phyloP scores from a whole-genome alignment of 1,140 invertebrate genomes.

The Tribolium castaneum region DNA sequence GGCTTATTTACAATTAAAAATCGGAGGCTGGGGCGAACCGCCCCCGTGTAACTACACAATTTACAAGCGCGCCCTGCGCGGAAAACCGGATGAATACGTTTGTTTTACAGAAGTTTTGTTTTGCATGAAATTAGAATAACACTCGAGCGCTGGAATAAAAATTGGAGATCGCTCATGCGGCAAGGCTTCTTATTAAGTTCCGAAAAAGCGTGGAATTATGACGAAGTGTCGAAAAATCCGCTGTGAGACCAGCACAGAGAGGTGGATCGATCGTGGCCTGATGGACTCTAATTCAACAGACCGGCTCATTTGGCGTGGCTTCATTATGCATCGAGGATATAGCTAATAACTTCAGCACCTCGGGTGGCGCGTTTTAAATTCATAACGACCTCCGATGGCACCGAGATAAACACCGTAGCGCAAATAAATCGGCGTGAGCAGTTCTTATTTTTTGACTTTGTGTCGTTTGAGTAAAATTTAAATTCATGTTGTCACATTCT shows the following conservation, averaged over 20 bases:
- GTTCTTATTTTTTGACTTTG: neutral
- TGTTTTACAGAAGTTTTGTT: slow-evolving; percentile 32
- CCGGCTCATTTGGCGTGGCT: neutral
- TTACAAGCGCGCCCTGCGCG: slow-evolving; percentile 26
- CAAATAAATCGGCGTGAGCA: neutral
- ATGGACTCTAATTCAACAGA: neutral
- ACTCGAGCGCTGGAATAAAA: neutral
- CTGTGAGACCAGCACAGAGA: neutral
- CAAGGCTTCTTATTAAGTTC: neutral
- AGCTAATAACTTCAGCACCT: neutral
- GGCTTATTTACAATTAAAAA: slow-evolving; percentile 14
- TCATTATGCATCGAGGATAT: neutral
- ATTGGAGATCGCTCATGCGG: neutral
- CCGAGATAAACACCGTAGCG: neutral
- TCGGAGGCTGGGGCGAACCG: neutral
- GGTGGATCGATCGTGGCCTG: neutral
- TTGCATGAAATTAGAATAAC: slow-evolving; percentile 30
- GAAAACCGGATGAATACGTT: slow-evolving; percentile 29
- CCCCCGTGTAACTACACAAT: slow-evolving; percentile 17
- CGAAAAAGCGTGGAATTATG: neutral
- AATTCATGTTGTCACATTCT: neutral
- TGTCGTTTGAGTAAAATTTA: neutral
- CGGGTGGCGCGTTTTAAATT: neutral
- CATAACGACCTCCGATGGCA: neutral
- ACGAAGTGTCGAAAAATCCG: neutral